Conservation (phyloP, 1,140 invertebrate species). For the Whitmania pigra region DNA sequence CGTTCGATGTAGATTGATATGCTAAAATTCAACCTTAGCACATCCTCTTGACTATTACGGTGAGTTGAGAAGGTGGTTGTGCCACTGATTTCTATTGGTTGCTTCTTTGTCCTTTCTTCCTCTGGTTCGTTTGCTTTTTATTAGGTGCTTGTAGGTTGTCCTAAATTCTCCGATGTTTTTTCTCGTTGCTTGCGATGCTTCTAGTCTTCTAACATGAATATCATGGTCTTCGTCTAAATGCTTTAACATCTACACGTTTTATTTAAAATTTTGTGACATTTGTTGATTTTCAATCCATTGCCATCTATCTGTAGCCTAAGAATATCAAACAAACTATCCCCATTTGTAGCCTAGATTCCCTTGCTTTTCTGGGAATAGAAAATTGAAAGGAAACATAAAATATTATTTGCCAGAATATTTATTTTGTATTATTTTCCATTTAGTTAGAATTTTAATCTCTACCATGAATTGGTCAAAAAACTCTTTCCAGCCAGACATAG, state of each 20-base stretch:
- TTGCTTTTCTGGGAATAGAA: no score
- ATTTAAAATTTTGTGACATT: slow-evolving; percentile 18
- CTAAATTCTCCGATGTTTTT: no score
- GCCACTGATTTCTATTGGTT: not conserved
- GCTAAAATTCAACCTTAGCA: slow-evolving; percentile 18
- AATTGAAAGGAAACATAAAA: no score
- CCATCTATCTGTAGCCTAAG: slow-evolving; percentile 8
- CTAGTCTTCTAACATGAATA: no score
- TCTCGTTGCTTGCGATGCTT: no score
- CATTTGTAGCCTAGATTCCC: not conserved
- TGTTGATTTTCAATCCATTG: slow-evolving; percentile 25
- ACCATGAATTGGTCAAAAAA: not conserved
- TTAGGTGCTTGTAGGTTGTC: no score
- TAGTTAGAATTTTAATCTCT: no score
- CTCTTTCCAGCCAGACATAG: slow-evolving; percentile 11
- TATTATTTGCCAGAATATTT: no score
- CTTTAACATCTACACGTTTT: not conserved
- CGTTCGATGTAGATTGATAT: slow-evolving; percentile 14
- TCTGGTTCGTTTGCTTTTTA: no score
- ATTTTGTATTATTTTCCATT: no score
- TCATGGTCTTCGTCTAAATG: no score
- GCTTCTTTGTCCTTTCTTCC: not conserved
- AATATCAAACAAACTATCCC: not conserved
- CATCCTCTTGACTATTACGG: slow-evolving; percentile 21
- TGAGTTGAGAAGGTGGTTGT: slow-evolving; percentile 16